Evolutionary conservation across 2,113 vertebrate genomes (phyloP).

Genomic region (Pampusana beccarii): DNA sequence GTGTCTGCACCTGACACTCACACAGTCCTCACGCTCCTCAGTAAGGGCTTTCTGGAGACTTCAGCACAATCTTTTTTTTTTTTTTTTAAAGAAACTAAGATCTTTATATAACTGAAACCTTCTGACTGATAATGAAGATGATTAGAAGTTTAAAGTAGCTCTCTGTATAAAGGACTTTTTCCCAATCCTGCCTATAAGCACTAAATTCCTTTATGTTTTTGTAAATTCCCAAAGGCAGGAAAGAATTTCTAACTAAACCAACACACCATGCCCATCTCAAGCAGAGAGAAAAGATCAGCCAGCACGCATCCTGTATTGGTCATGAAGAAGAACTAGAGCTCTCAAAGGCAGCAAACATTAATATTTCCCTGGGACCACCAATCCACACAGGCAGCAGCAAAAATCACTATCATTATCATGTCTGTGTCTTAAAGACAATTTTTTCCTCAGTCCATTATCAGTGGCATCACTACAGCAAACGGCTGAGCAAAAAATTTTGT

Average conservation of each 20-base stretch:
- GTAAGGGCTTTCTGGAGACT: not conserved
- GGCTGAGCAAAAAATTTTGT: not conserved
- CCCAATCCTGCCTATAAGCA: not conserved
- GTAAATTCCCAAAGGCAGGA: not conserved
- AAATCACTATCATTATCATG: not conserved
- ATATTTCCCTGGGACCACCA: not conserved
- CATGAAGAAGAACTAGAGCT: not conserved
- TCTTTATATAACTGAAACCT: not conserved
- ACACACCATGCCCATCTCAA: not conserved
- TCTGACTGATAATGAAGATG: not conserved
- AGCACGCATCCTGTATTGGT: not conserved
- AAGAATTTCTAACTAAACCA: not conserved
- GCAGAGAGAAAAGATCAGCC: not conserved
- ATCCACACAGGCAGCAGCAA: not conserved
- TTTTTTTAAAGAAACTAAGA: not conserved
- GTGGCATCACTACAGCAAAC: not conserved
- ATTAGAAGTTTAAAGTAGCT: not conserved
- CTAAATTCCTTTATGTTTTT: not conserved
- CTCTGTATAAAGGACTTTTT: not conserved
- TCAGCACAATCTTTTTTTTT: not conserved
- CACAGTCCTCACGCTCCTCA: rapidly evolving
- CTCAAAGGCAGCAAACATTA: not conserved
- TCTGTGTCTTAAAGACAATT: not conserved
- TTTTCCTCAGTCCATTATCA: rapidly evolving
- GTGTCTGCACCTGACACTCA: not conserved